Percentiles rank a stretch among this genome's conserved stretches.
Conservation (phyloP, 2,797 vertebrate species). For the Scleropages formosus region DNA sequence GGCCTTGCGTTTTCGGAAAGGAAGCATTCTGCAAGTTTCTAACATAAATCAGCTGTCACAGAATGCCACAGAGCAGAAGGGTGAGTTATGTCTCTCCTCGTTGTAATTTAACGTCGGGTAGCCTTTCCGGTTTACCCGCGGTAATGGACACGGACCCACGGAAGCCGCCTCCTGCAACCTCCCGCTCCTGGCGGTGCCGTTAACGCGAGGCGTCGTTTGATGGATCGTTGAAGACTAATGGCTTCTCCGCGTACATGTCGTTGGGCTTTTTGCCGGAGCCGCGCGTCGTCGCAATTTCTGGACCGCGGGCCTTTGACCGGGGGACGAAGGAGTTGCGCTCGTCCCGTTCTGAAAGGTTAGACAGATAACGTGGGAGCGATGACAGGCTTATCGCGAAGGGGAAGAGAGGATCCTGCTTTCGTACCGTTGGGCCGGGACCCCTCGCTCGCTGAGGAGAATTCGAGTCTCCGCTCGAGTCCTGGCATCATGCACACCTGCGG, state of each 20-base stretch:
- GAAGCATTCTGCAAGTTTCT: neutral
- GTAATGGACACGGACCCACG: neutral
- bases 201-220: neutral
- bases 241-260: neutral
- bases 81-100: neutral
- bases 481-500: too few relatives aligned
- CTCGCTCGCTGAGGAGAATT: too few relatives aligned
- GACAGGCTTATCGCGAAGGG: neutral
- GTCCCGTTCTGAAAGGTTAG: neutral
- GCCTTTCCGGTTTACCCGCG: neutral
- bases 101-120: neutral
- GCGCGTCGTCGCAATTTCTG: neutral
- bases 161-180: neutral
- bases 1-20: constrained; percentile 36
- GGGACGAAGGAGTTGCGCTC: neutral
- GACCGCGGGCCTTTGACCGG: neutral
- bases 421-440: too few relatives aligned
- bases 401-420: too few relatives aligned
- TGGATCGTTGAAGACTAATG: neutral
- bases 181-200: neutral
- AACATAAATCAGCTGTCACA: neutral
- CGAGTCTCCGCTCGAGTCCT: too few relatives aligned
- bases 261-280: neutral
- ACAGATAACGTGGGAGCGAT: neutral
- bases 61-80: neutral